phyloP scores from a whole-genome alignment of 2,797 vertebrate species.

The Hylomyscus alleni region DNA sequence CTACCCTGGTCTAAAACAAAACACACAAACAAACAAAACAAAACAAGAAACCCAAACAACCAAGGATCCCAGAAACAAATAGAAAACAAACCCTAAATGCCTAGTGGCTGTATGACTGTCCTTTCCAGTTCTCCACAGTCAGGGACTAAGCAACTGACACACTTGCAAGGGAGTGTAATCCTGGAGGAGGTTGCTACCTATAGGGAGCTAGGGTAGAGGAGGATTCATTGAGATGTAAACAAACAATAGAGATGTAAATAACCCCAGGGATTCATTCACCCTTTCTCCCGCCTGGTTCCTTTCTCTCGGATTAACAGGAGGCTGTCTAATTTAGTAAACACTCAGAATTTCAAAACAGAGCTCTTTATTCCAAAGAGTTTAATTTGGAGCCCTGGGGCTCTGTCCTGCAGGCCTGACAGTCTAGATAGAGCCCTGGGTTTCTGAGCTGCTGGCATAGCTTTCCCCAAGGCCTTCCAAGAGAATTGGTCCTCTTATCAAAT shows the following conservation, averaged over 20 bases:
- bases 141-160: not conserved
- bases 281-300: not conserved
- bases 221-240: slow-evolving; percentile 51
- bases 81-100: not conserved
- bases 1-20: not conserved
- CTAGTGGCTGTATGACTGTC: not conserved
- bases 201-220: not conserved
- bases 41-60: not conserved
- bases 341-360: not conserved
- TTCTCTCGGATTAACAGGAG: not conserved
- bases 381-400: not conserved
- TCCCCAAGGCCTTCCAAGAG: not conserved
- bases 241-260: slow-evolving; percentile 61
- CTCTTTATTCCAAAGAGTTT: not conserved
- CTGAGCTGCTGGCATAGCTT: not conserved
- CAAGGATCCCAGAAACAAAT: not conserved
- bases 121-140: not conserved
- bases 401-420: not conserved
- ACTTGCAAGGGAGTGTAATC: not conserved
- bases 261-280: not conserved
- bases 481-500: not conserved
- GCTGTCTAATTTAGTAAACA: not conserved
- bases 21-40: not conserved
- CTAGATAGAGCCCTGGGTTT: not conserved
- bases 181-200: not conserved